Conservation (phyloP, 2,113 vertebrate species). For the Leuciscus idus region DNA sequence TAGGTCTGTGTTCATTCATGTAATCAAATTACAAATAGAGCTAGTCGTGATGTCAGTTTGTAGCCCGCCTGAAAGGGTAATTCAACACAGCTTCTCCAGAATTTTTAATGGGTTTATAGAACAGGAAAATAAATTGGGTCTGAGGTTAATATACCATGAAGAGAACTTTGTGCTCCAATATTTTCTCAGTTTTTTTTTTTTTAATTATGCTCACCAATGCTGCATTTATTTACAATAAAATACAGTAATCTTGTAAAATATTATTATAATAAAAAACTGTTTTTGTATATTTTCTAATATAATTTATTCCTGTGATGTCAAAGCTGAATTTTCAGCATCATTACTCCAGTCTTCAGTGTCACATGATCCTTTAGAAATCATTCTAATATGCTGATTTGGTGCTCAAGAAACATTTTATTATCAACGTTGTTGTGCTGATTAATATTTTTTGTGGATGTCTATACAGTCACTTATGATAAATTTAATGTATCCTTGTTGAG, state of each 20-base stretch:
- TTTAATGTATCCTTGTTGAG: neutral
- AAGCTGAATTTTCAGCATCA: neutral
- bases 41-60: neutral
- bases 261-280: neutral
- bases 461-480: neutral
- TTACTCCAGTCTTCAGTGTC: neutral
- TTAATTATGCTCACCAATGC: neutral
- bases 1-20: neutral
- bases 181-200: neutral
- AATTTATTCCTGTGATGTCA: neutral
- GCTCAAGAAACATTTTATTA: neutral
- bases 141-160: neutral
- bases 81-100: neutral
- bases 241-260: neutral
- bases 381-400: neutral
- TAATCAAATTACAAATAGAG: neutral
- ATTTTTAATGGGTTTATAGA: neutral
- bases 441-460: neutral
- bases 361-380: neutral
- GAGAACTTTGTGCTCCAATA: neutral
- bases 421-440: neutral
- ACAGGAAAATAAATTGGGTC: neutral
- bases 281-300: neutral
- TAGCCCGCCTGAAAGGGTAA: neutral
- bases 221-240: neutral